Base-by-base conservation (phyloP, 2,113 vertebrate genomes). In the Brachionichthys hirsutus region DNA sequence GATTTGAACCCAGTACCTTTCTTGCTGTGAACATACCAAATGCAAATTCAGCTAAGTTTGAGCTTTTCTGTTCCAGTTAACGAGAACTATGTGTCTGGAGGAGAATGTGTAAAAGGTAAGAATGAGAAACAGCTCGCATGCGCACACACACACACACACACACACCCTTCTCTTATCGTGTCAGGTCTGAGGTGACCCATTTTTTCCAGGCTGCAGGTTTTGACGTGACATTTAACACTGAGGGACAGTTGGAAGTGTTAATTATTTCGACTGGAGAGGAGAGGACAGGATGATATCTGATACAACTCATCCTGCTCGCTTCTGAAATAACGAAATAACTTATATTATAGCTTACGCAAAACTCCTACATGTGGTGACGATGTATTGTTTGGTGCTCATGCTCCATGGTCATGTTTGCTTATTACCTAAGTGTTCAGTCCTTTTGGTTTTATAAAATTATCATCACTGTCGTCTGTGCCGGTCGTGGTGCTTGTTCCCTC, bases 21-120 rank as follows among this genome's bases (percentile, higher is more conserved):
- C n/a, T n/a, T n/a, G n/a, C n/a, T n/a, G n/a, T 42, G 7, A 42
- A 55, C 11, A 9, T 11, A 35, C 2, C 1, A 5, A 49, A 17
- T 4, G 3, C 1, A 47, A 17, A 18, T 17, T 19, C 18, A 43
- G 0, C 11, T 34, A 9, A 8, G 24, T 30, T 30, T 30, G 35
- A 46, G 2, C 18, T 3, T 71, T 65, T 75, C 14, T 66, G 54
- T 70, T 70, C 6, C 70, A 88, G 83, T 85, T 35, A 79, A 70
- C 40, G 83, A 83, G 50, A 82, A 85, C 70, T 71, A 68, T 36
- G 22, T 71, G 40, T 67, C 68, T 10, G 69, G 35, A 1, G 70
- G 41, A 62, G 78, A 83, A 50, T 63, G 68, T 66, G 43, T 68
- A 2, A 86, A 78, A 84, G 83, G 86, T 88, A 73, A 80, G 81